Percentiles rank a stretch among this genome's conserved stretches.
These are phyloP conservation scores for Acropora yongei DNA, from an alignment of 64 coral and sea anemone genomes.

Conservation along the genomic window DNA sequence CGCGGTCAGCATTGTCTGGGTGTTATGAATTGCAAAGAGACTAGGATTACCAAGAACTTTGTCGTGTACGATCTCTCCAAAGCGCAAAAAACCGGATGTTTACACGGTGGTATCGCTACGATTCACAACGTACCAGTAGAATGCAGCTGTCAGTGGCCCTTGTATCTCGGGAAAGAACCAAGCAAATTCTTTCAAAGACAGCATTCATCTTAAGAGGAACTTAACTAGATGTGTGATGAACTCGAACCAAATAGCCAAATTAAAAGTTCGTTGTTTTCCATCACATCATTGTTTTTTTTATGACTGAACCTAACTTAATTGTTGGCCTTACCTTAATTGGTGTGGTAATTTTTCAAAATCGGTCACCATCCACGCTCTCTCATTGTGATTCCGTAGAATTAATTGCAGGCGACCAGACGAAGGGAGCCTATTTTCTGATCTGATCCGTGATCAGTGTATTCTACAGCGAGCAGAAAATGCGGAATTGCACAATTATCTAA, in stretches of 20 bases:
- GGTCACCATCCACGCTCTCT: too few species aligned
- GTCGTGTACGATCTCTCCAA: not conserved
- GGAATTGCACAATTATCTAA: too few species aligned
- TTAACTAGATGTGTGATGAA: not conserved
- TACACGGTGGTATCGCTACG: not conserved
- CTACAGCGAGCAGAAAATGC: too few species aligned
- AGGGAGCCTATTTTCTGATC: too few species aligned
- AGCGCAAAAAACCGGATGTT: not conserved
- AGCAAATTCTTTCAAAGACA: not conserved
- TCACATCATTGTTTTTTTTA: not conserved
- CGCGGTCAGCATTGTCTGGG: not conserved
- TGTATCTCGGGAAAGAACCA: not conserved
- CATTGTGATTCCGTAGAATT: too few species aligned
- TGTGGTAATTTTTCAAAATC: too few species aligned
- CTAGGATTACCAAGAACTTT: constrained; percentile 16
- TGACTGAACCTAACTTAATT: too few species aligned
- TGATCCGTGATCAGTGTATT: too few species aligned
- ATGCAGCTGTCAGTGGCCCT: constrained; percentile 18
- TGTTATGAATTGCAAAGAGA: constrained; percentile 33
- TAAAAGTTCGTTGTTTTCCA: not conserved
- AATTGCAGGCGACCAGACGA: too few species aligned
- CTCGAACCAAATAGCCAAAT: not conserved
- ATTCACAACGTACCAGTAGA: constrained; percentile 1
- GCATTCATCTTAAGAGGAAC: too few species aligned
- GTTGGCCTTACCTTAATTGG: too few species aligned